Evolutionary conservation across 2,113 vertebrate genomes (phyloP), one percentile per base, ranked within the genome.

Genomic region (Rhea americana): DNA sequence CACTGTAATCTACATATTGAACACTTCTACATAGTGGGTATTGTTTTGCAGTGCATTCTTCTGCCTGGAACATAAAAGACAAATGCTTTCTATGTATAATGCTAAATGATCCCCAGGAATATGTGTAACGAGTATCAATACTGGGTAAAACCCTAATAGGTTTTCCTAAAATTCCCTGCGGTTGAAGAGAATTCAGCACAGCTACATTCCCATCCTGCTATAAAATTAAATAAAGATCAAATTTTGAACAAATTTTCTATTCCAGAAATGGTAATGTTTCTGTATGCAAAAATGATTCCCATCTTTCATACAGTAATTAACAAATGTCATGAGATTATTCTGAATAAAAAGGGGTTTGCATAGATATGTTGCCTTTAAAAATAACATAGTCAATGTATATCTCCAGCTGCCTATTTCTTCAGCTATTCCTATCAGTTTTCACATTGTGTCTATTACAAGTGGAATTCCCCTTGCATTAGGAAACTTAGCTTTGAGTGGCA

Each of bases 51-150:
- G 61, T 41, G 25, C 8, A 21, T 83, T 93, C n/a, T 17, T 71
- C 48, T 90, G 76, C n/a, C 24, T 86, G 53, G 28, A 79, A 80
- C 47, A 37, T 56, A 45, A 90, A 88, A 85, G 51, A 28, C 30
- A 90, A 59, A 5, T 61, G 25, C 12, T 59, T 7, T 70, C 5
- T 70, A 8, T 55, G 13, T 25, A 6, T 68, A 77, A 48, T 35
- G 13, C 21, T 48, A 55, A 55, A 35, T 1, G 5, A 66, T 56
- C 39, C 11, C 14, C 24, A 51, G 67, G 30, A 83, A 75, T 66
- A 61, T 0, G 0, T 50, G 7, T 61, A 22, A 70, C 59, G 25
- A 0, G 1, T 39, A 55, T 7, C 48, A 30, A 75, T 25, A 22
- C 39, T 1, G 1, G 43, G 30, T 84, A 70, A 79, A 83, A 41